Evolutionary conservation across 2,113 vertebrate species (phyloP), one percentile per base, ranked within the genome.

Genomic region (Myxocyprinus asiaticus): DNA sequence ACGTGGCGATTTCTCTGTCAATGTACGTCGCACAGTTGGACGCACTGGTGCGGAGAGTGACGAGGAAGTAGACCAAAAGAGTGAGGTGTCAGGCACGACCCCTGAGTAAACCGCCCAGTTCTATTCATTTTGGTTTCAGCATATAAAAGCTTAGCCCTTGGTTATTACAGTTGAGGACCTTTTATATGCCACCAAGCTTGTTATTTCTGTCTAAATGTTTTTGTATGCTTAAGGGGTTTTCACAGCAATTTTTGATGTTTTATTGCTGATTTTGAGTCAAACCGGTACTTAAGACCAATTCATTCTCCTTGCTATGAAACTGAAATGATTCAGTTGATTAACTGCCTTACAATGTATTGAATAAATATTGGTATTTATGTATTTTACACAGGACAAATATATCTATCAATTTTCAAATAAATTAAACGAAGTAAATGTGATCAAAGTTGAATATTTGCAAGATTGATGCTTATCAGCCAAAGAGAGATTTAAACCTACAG

Each of bases 21-120:
- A 84, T 6, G 42, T 88, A 15, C 81, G 88, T 0, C 88, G 87
- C 0, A 12, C 55, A 9, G 4, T 80, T 15, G 83, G 69, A 47
- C 92, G 92, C 78, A 2, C 82, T 0, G 89, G 88, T 22, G 4
- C 80, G 77, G 93, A 94, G 5, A 91, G 91, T 0, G 93, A 94
- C 0, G 93, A 94, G 56, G 93, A 94, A 0, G 3, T 55, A 11
- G 92, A 91, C 0, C 3, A 44, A 51, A 73, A 67, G 3, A 15
- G 73, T 4, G 90, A 92, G 12, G 43, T 66, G 0, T 6, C 89
- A 0, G 90, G 92, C 22, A 64, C 84, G 45, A 82, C 87, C 10
- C 84, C 89, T 0, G 89, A 94, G 80, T 93, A 81, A 91, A 64
- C 6, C 0, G 8, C 63, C 1, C n/a, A 64, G 4, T 61, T 3